Evolutionary conservation across 2,888 invertebrate species (phyloP).

Genomic region (Hydroisotoma schaefferi): DNA sequence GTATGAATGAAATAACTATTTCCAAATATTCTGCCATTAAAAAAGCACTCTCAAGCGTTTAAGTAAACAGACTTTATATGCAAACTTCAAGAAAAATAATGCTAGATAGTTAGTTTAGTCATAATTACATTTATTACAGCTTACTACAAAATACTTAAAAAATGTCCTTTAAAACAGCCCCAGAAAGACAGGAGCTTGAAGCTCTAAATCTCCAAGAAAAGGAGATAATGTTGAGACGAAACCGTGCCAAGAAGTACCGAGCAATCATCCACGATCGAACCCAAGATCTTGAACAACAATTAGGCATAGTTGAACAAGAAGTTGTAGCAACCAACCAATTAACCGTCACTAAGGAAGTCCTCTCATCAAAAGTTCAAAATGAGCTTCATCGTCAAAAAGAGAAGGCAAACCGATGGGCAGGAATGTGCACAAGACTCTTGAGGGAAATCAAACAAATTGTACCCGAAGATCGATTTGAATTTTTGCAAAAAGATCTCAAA

Average conservation of each 20-base stretch:
- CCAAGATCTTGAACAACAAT: conserved; percentile 21
- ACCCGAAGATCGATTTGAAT: conserved; percentile 10
- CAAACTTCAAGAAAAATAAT: too few relatives aligned
- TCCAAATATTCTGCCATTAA: too few relatives aligned
- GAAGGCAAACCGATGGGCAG: conserved; percentile 28
- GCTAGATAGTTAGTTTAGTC: too few relatives aligned
- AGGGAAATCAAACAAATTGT: conserved; percentile 20
- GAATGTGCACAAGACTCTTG: conserved; percentile 19
- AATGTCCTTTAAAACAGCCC: conserved; percentile 11
- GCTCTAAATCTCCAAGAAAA: conserved; percentile 20
- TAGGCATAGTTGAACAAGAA: conserved; percentile 28
- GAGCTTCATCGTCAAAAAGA: conserved; percentile 26
- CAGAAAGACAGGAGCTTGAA: conserved; percentile 14
- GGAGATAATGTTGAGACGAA: conserved; percentile 22
- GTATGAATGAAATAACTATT: too few relatives aligned
- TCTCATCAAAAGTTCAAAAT: conserved; percentile 17
- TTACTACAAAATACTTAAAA: too few relatives aligned
- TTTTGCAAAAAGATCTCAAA: conserved; percentile 25
- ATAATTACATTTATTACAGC: too few relatives aligned
- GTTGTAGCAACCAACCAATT: conserved; percentile 14
- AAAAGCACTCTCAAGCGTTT: too few relatives aligned
- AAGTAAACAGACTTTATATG: too few relatives aligned
- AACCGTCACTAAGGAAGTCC: conserved; percentile 16
- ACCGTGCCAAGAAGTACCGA: conserved; percentile 15
- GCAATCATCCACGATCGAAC: conserved; percentile 18